These are phyloP conservation scores for Caranx ignobilis DNA, from an alignment of 2,113 vertebrate genomes.

Conservation along the genomic window DNA sequence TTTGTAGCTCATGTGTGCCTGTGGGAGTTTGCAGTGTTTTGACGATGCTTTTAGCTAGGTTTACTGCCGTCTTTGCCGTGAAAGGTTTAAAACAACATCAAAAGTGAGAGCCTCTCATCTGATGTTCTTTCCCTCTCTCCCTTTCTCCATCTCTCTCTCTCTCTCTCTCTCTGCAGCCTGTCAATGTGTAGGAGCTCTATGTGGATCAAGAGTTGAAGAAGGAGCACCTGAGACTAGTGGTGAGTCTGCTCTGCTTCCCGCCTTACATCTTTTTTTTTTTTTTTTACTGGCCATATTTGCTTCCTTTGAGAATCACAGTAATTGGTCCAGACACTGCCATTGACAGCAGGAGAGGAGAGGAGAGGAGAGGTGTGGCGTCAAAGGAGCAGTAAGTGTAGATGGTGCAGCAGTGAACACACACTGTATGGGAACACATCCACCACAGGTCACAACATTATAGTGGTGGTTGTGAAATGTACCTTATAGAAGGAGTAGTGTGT, in stretches of 20 bases:
- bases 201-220: constrained; percentile 58
- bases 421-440: background rate
- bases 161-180: constrained; percentile 46
- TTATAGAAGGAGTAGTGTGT: background rate
- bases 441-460: background rate
- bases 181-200: constrained; percentile 49
- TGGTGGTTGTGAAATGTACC: background rate
- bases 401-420: background rate
- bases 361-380: background rate
- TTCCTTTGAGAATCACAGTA: background rate
- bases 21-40: constrained; percentile 12
- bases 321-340: constrained; percentile 2
- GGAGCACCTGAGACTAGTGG: constrained; percentile 61
- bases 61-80: background rate
- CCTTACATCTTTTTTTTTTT: background rate
- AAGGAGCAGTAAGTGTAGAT: background rate
- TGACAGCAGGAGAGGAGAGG: background rate
- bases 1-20: background rate
- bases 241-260: constrained; percentile 48
- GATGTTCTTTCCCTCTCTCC: constrained; percentile 16
- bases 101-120: constrained; percentile 4
- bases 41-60: background rate
- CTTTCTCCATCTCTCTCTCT: constrained; percentile 17
- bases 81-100: constrained; percentile 2
- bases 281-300: background rate